Evolutionary conservation across 2,113 vertebrate genomes (phyloP), one percentile per base, ranked within the genome.

Genomic region (Oceanites oceanicus): DNA sequence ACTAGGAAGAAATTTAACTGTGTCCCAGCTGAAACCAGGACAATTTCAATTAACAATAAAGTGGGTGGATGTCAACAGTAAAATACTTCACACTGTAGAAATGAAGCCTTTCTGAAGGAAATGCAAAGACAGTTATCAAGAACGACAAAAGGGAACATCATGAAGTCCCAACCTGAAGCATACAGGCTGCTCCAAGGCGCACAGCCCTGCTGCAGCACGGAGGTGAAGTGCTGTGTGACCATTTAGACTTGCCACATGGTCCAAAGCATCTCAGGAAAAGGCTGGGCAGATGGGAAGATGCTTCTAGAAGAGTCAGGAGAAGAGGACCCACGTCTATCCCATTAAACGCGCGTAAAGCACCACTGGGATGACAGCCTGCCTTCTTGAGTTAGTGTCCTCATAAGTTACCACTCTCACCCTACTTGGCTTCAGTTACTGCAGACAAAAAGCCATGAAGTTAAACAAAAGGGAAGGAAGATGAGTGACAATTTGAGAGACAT

Each of bases 391-490:
- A 42, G 11, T 50, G 50, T 55, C 47, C 86, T 36, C 38, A 3
- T 3, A 29, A 61, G 18, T 21, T 17, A 42, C 71, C 74, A 42
- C 59, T n/a, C 67, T 3, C 0, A 15, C 32, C 26, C 67, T 40
- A 0, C 36, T 32, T 18, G 21, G 75, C 36, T 83, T 27, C 65
- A 45, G 71, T 38, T 45, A 62, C 67, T 36, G 29, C 83, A 87
- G 49, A 78, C 40, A 81, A 55, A 95, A 62, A 55, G 36, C 53
- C 71, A 78, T 11, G 26, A 93, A 94, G 25, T 42, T 44, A 63
- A 95, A 89, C 59, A 49, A 38, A 85, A 75, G 66, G 47, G 58
- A 90, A 95, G 62, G 92, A 93, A 93, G 42, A 91, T 29, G 40
- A 72, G 85, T 32, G 67, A 84, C 76, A 91, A 30, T 22, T 6